Base-by-base conservation (phyloP, 2,888 invertebrate species). In the Nycteola revayana region DNA sequence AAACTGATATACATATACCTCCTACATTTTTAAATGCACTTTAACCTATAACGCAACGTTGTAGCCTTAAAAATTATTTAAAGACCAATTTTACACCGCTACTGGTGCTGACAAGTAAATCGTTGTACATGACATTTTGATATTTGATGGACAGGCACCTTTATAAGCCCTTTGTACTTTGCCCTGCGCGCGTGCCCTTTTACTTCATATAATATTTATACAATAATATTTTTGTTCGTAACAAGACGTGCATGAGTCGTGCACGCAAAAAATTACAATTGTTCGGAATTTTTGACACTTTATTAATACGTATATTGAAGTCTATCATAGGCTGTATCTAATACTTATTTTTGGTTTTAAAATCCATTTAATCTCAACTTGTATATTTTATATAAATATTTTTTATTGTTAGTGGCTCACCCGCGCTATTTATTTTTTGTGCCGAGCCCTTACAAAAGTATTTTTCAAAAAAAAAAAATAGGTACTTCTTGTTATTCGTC, bases 131-230 rank as follows among this genome's bases (percentile, higher is more conserved):
- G 64, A 56, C 52, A 44, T 45, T 40, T 52, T 7, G 46, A 36
- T 43, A 29, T 60, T 48, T 75, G 78, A 78, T 69, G 37, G 78
- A 74, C 77, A 65, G 48, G 61, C 66, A 77, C 79, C 79, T 79
- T 76, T 75, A 48, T 33, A 22, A 45, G 58, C 62, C 67, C 66
- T 71, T 69, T 63, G 59, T 58, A 32, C 39, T 33, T 9, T 17
- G 32, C 50, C 39, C 25, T 46, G 57, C 72, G 71, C 72, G 71
- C 66, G 68, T 57, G 72, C 61, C 73, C 73, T 74, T 73, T 72
- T 44, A 34, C 27, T 30, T 9, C 42, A 52, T 70, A 47, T 50
- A 67, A 67, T 69, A 75, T 75, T 69, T 58, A 73, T 62, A 54
- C 51, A 60, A 60, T 64, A 66, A 68, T 63, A 48, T 59, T 42